phyloP scores from a whole-genome alignment of 2,888 invertebrate genomes.

The Ophion ellenae region DNA sequence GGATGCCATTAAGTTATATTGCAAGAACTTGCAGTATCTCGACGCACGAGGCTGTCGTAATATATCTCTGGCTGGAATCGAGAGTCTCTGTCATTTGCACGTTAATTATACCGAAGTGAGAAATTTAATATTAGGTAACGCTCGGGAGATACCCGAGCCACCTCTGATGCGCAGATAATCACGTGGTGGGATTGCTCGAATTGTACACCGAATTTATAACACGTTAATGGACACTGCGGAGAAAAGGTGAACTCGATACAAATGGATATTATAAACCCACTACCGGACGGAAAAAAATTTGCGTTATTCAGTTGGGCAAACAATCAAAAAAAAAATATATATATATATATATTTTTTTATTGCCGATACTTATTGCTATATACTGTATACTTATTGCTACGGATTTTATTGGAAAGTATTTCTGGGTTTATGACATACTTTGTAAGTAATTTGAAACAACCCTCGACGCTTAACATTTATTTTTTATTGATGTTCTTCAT shows the following conservation, averaged over 20 bases:
- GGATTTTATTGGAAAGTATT: neutral
- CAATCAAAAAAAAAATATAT: neutral
- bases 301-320: neutral
- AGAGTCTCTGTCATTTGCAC: conserved; percentile 69
- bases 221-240: neutral
- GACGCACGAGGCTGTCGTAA: conserved; percentile 86
- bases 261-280: neutral
- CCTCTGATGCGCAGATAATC: conserved; percentile 70
- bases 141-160: conserved; percentile 63
- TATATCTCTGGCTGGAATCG: conserved; percentile 83
- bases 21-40: conserved; percentile 85
- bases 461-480: neutral
- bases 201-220: conserved; percentile 13
- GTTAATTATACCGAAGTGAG: conserved; percentile 71
- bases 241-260: neutral
- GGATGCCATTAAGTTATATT: conserved; percentile 84
- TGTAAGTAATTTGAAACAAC: neutral
- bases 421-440: neutral
- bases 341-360: neutral
- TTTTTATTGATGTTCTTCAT: neutral
- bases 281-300: neutral
- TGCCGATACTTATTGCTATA: neutral
- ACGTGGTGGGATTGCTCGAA: neutral
- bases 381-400: neutral
- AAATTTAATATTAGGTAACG: conserved; percentile 54